phyloP scores from a whole-genome alignment of 2,113 vertebrate genomes.

The Lepisosteus oculatus region DNA sequence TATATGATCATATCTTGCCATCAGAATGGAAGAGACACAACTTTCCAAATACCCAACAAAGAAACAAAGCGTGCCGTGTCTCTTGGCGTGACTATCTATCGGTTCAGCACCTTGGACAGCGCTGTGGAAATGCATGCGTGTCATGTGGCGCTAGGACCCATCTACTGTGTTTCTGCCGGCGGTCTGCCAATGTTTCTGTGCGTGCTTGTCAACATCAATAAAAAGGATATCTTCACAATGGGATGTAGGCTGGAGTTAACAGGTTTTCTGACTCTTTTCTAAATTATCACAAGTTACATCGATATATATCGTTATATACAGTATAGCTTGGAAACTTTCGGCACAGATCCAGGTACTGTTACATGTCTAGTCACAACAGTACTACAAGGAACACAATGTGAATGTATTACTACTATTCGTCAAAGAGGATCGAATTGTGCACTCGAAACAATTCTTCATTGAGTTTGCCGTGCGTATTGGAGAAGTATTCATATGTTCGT shows the following conservation, averaged over 20 bases:
- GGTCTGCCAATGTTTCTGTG: neutral
- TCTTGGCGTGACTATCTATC: no score
- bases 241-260: neutral
- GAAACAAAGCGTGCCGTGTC: no score
- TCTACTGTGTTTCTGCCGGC: neutral
- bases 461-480: neutral
- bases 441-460: neutral
- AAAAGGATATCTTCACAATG: neutral
- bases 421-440: neutral
- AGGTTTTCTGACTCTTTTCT: no score
- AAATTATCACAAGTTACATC: no score
- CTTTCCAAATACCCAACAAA: no score
- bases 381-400: neutral
- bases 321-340: neutral
- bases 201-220: neutral
- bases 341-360: neutral
- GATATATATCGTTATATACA: no score
- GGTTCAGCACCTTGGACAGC: conserved; percentile 70
- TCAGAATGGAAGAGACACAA: no score
- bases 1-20: no score
- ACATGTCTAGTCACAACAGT: neutral
- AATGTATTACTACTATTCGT: neutral
- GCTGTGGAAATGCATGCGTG: conserved; percentile 24
- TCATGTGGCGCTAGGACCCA: conserved; percentile 12
- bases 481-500: neutral